Evolutionary conservation across 2,797 vertebrate species (phyloP), one percentile per base, ranked within the genome.

Genomic region (Coilia nasus): DNA sequence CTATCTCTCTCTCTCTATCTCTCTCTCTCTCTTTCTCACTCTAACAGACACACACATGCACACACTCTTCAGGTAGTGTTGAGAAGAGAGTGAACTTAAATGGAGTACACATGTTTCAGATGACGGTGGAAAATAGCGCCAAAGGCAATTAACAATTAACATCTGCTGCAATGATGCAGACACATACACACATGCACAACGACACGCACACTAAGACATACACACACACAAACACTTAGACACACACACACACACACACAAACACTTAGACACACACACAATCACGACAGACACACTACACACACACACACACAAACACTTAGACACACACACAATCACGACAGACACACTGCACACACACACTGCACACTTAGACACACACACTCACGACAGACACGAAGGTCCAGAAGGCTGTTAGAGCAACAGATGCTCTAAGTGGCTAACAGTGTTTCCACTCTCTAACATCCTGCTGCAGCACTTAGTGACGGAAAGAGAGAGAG

Each of bases 121-220:
- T 81, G 87, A 82, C 56, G 82, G 80, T 82, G 19, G 75, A 81
- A 50, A 67, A 85, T n/a, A 7, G 83, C 82, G 78, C 85, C 86
- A 85, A 87, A 86, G 88, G 84, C 86, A 86, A 89, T 89, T 90
- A 91, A 89, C 81, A 90, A 86, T 88, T 87, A 90, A 89, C 91
- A 91, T 90, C 90, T 90, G 91, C 88, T 90, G 88, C 35, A 78
- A 19, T 78, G 67, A 35, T 75, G 67, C 67, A 17, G 1, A 12
- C 62, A 67, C 62, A 71, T 7, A 31, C 25, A 71, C 64, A 31
- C 64, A 71, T 25, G 12, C 64, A 0, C 64, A 31, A 7, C 2
- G 7, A 54, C 28, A 54, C 50, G 14, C 7, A 54, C 50, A 9
- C 50, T 10, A 9, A 54, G 9, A 54, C 50, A 44, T 54, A 23